Conservation (phyloP, 2,113 vertebrate species). For the Mandrillus leucophaeus region DNA sequence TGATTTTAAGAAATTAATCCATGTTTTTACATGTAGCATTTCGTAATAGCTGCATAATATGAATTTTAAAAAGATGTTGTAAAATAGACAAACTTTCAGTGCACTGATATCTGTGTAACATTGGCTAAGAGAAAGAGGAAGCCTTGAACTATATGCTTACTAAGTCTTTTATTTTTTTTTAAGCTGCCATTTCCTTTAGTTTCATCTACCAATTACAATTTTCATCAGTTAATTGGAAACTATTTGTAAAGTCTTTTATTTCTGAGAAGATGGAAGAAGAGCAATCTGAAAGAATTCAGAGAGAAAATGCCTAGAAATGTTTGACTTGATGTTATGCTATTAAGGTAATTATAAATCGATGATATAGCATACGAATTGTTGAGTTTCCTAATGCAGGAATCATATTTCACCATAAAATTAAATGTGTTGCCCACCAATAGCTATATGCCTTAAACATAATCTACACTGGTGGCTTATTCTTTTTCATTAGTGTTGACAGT, state of each 20-base stretch:
- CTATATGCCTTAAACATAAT: not conserved
- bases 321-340: not conserved
- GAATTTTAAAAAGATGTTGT: not conserved
- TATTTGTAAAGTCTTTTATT: not conserved
- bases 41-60: not conserved
- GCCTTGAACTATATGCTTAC: not conserved
- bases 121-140: not conserved
- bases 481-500: not conserved
- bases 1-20: not conserved
- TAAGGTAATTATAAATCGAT: not conserved
- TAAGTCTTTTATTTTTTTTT: not conserved
- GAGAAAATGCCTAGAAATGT: not conserved
- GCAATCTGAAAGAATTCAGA: not conserved
- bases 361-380: not conserved
- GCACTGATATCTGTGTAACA: not conserved
- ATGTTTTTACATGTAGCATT: not conserved
- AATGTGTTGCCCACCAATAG: not conserved
- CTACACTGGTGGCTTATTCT: not conserved
- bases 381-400: not conserved
- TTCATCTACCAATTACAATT: not conserved
- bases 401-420: not conserved
- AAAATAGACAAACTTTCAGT: not conserved
- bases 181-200: not conserved
- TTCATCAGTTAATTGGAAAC: not conserved
- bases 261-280: not conserved